Base-by-base conservation (phyloP, 2,797 vertebrate genomes). In the Ambastaia sidthimunki region DNA sequence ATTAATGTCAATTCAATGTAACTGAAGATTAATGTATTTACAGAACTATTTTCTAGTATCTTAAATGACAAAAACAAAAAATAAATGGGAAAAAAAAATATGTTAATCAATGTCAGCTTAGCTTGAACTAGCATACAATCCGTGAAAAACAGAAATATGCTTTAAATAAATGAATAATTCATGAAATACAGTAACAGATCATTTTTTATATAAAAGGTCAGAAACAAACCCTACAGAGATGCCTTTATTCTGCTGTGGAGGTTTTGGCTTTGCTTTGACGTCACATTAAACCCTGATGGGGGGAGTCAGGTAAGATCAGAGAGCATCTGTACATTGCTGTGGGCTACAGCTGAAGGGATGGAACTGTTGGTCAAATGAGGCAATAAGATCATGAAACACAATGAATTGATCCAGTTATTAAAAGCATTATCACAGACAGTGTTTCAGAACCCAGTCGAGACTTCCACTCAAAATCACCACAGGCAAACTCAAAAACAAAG, bases 351-450 rank as follows among this genome's bases (percentile, higher is more conserved):
- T 71, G 41, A 78, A 75, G 41, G 12, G 13, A n/a, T 71, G 47
- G 15, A 62, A 23, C 21, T 69, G 71, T 67, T 65, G 18, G 59
- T 37, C 71, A 72, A 79, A 55, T 78, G 44, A 76, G n/a, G 28
- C 44, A 65, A 57, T 34, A 15, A 28, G 44, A 71, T 15, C 67
- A 47, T 59, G 18, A 16, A 16, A 71, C 47, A 13, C 10, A 62
- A 71, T 63, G 47, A 71, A 78, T 41, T 63, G 47, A 78, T 63
- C 2, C 2, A 28, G 15, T 71, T 71, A 78, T 71, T 78, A 78
- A 41, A 37, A 19, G 76, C 44, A 50, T 25, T 37, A 52, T 60
- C 55, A 78, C 52, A 78, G 3, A 2, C n/a, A 25, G 25, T 19
- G 25, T 57, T 83, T 62, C 63, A 69, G 15, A 78, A 71, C 48